Evolutionary conservation across 2,888 invertebrate genomes (phyloP).

Genomic region (Junonia oenone): DNA sequence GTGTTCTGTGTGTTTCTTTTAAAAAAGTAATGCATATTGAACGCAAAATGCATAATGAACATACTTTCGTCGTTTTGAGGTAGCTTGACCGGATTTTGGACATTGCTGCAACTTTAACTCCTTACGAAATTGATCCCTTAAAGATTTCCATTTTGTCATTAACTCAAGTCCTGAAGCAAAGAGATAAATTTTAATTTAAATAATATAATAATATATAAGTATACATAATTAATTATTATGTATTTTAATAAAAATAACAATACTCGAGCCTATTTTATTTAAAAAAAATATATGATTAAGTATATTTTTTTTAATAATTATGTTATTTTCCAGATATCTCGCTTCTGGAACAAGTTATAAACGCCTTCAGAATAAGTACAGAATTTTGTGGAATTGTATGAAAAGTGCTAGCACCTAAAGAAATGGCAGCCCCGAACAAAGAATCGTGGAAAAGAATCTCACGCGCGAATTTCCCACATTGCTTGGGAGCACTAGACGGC

Average conservation of each 20-base stretch:
- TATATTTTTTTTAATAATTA: conserved; percentile 3
- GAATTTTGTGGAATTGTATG: background rate
- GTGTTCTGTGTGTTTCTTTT: conserved; percentile 31
- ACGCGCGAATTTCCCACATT: background rate
- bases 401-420: conserved; percentile 5
- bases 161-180: conserved; percentile 12
- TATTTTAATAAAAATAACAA: background rate
- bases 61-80: conserved; percentile 31
- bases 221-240: background rate
- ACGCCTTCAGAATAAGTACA: background rate
- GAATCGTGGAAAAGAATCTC: conserved; percentile 4
- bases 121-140: conserved; percentile 10
- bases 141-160: conserved; percentile 15
- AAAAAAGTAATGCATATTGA: conserved; percentile 32
- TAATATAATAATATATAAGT: conserved; percentile 2
- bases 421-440: conserved; percentile 4
- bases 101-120: conserved; percentile 15
- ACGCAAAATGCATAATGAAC: conserved; percentile 32
- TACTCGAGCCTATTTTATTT: background rate
- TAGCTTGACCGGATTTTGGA: conserved; percentile 14
- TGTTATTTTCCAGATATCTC: conserved; percentile 7
- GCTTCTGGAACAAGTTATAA: conserved; percentile 7
- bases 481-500: background rate
- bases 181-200: conserved; percentile 4
- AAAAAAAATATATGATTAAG: background rate